Percentiles rank a stretch among this genome's conserved stretches.
These are phyloP conservation scores for Hestina assimilis DNA, from an alignment of 1,140 invertebrate genomes.

Conservation along the genomic window DNA sequence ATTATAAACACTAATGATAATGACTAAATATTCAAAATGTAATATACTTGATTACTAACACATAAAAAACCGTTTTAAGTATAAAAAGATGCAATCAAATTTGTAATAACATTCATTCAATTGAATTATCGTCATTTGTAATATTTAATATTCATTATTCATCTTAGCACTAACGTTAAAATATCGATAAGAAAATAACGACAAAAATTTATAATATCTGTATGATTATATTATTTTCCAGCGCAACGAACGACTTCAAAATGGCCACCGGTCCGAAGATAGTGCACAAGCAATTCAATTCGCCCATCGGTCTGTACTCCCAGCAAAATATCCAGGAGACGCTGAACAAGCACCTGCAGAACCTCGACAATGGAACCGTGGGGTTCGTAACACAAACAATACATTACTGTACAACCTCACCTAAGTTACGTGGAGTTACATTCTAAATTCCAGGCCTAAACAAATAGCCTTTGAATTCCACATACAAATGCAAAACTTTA, in stretches of 20 bases:
- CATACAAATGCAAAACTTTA: slow-evolving; percentile 20
- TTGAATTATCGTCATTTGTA: too few relatives aligned
- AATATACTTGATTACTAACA: too few relatives aligned
- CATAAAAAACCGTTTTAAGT: too few relatives aligned
- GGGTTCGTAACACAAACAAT: slow-evolving; percentile 77
- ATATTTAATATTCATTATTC: neutral
- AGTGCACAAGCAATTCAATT: slow-evolving; percentile 94
- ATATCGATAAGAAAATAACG: too few relatives aligned
- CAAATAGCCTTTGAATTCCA: slow-evolving; percentile 19
- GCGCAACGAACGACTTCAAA: slow-evolving; percentile 77
- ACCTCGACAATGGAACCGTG: slow-evolving; percentile 86
- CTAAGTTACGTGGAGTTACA: slow-evolving; percentile 14
- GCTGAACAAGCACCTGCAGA: slow-evolving; percentile 86
- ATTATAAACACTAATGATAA: too few relatives aligned
- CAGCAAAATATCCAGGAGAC: slow-evolving; percentile 89
- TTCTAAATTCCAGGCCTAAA: slow-evolving; percentile 17
- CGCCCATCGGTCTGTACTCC: slow-evolving; percentile 92
- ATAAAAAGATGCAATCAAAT: too few relatives aligned
- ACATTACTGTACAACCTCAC: slow-evolving; percentile 24
- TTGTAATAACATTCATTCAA: too few relatives aligned
- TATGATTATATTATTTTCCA: slow-evolving; percentile 37
- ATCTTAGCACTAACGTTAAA: neutral
- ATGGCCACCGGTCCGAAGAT: slow-evolving; percentile 82
- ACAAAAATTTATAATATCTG: neutral
- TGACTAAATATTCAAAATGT: too few relatives aligned